phyloP scores from a whole-genome alignment of 2,797 vertebrate species.

The Malacoctenus gilli region DNA sequence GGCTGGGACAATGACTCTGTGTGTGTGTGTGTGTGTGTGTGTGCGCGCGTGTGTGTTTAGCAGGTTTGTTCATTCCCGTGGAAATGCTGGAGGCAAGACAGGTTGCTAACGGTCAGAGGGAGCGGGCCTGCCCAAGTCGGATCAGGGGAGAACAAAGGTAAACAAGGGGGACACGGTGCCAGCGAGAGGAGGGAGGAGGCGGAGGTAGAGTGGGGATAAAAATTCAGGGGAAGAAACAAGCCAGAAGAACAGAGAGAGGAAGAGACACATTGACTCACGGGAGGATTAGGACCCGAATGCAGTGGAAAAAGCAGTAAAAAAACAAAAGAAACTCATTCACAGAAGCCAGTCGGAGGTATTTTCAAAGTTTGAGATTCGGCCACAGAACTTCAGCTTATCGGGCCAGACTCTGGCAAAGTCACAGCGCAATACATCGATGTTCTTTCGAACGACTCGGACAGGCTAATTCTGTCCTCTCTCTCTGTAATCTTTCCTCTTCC shows the following conservation, averaged over 20 bases:
- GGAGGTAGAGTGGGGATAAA: slow-evolving; percentile 40
- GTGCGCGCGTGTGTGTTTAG: slow-evolving; percentile 71
- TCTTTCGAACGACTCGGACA: slow-evolving; percentile 17
- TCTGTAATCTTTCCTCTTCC: slow-evolving; percentile 21
- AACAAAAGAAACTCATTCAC: slow-evolving; percentile 70
- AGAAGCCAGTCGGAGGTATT: slow-evolving; percentile 62
- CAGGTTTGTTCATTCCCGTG: slow-evolving; percentile 76
- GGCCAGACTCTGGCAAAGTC: slow-evolving; percentile 37
- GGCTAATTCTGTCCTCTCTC: slow-evolving; percentile 14
- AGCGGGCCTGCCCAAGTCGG: slow-evolving; percentile 63
- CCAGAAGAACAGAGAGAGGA: slow-evolving; percentile 34
- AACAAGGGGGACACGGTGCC: slow-evolving; percentile 55
- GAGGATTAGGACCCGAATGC: slow-evolving; percentile 69
- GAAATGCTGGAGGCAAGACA: slow-evolving; percentile 68
- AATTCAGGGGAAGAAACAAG: slow-evolving; percentile 25
- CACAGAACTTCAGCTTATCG: slow-evolving; percentile 55
- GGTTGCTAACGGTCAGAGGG: slow-evolving; percentile 59
- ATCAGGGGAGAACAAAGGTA: slow-evolving; percentile 72
- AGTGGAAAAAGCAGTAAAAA: slow-evolving; percentile 37
- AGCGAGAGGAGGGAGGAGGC: slow-evolving; percentile 23
- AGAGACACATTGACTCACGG: slow-evolving; percentile 59
- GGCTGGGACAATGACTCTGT: slow-evolving; percentile 37
- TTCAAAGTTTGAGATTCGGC: slow-evolving; percentile 55
- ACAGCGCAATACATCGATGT: slow-evolving; percentile 19
- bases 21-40: not conserved